phyloP scores from a whole-genome alignment of 2,888 invertebrate genomes.

The Neoaliturus tenellus region DNA sequence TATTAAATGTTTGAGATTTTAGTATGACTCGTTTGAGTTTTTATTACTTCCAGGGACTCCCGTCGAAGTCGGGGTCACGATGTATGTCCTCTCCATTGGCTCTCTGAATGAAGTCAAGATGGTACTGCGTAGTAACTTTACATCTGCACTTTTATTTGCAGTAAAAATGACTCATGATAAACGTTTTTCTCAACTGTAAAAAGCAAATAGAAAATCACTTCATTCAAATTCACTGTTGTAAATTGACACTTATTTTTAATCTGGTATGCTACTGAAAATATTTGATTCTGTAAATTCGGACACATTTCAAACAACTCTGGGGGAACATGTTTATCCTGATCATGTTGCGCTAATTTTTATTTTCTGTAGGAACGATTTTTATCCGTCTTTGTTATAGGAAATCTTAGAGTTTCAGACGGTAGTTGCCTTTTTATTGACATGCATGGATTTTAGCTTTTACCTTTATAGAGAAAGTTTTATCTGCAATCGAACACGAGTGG shows the following conservation, averaged over 20 bases:
- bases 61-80: conserved; percentile 77
- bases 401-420: conserved; percentile 34
- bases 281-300: conserved; percentile 3
- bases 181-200: conserved; percentile 37
- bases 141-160: conserved; percentile 43
- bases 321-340: conserved; percentile 40
- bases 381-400: conserved; percentile 39
- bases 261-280: not conserved
- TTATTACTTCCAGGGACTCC: conserved; percentile 73
- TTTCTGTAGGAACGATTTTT: conserved; percentile 35
- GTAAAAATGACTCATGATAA: conserved; percentile 34
- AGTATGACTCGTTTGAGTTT: conserved; percentile 34
- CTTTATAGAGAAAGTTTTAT: conserved; percentile 26
- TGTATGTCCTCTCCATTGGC: conserved; percentile 77
- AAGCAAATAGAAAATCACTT: conserved; percentile 10
- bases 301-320: not conserved
- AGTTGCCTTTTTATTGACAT: conserved; percentile 27
- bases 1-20: conserved; percentile 2
- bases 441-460: conserved; percentile 40
- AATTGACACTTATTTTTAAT: not conserved
- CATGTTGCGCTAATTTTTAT: conserved; percentile 34
- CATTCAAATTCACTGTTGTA: conserved; percentile 6
- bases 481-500: conserved; percentile 15
- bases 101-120: conserved; percentile 78
- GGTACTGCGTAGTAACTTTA: conserved; percentile 70